Evolutionary conservation across 1,140 invertebrate species (phyloP).

Genomic region (Cardiocondyla obscurior): DNA sequence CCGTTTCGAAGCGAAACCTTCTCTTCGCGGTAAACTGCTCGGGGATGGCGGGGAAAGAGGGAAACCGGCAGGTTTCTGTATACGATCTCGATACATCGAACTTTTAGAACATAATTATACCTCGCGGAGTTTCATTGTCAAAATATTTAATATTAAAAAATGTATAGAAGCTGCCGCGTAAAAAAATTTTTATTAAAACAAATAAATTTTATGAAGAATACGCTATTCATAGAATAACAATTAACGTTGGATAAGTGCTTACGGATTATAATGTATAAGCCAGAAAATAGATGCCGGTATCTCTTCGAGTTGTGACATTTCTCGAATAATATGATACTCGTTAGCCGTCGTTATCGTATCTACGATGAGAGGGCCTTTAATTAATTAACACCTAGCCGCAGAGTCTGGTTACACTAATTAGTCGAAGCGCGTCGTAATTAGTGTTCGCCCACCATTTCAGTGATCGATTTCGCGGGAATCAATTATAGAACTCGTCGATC

Average conservation of each 20-base stretch:
- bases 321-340: constrained; percentile 46
- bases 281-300: background rate
- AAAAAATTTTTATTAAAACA: background rate
- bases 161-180: background rate
- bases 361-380: constrained; percentile 78
- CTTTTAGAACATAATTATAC: constrained; percentile 2
- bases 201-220: background rate
- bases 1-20: constrained; percentile 20
- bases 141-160: constrained; percentile 17
- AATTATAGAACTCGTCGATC: constrained; percentile 77
- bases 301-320: constrained; percentile 29
- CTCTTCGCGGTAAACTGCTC: constrained; percentile 28
- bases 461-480: constrained; percentile 77
- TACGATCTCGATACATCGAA: constrained; percentile 19
- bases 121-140: constrained; percentile 28
- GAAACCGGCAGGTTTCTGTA: constrained; percentile 31
- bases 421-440: constrained; percentile 81
- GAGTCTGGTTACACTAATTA: constrained; percentile 79
- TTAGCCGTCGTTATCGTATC: constrained; percentile 21
- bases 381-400: constrained; percentile 82
- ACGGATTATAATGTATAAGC: constrained; percentile 10
- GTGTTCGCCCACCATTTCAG: constrained; percentile 80
- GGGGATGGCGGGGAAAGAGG: constrained; percentile 4
- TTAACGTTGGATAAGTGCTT: background rate
- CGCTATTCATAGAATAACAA: background rate